Base-by-base conservation (phyloP, 2,797 vertebrate species). In the Rhabdomys pumilio region DNA sequence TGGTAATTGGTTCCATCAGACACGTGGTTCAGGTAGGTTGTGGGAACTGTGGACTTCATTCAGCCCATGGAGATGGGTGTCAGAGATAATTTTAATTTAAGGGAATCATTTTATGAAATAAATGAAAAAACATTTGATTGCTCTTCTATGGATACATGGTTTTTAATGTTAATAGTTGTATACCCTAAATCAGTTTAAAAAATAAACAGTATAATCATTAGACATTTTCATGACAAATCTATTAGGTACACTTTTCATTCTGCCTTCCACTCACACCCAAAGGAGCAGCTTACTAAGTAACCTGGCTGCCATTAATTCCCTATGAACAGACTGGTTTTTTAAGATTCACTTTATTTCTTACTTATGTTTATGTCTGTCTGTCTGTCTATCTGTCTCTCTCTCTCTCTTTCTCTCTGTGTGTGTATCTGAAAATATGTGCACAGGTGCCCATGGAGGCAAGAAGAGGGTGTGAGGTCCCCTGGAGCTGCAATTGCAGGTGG, bases 1-100 rank as follows among this genome's bases (percentile, higher is more conserved):
- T 99, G 97, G 98, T 99, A 85, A 99, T 99, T 65, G 99, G 99
- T 44, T 99, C 99, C 44, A 97, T 99, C 93, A 99, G 98, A 93
- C 98, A 99, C 67, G 99, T 99, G 90, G 98, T 99, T 73, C 99
- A 99, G 98, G 99, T 99, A 98, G 98, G 99, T 98, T 80, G 47
- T 63, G 44, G 57, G 47, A 79, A 90, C 93, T 55, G n/a, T 65
- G 22, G 20, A 59, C 57, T 69, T 72, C 17, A 38, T 91, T 87
- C 53, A 92, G 22, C 34, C 90, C 59, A 38, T 72, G 79, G 75
- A 96, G 65, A 31, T 90, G n/a, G 75, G 59, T 89, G n/a, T 59
- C 55, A 76, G 34, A 8, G 26, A 10, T 91, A 53, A 76, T 65
- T 63, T 86, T 95, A 69, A 31, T 83, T 82, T 67, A 86, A 94